These are phyloP conservation scores for Camponotus floridanus DNA, from an alignment of 1,140 invertebrate genomes.

Conservation along the genomic window DNA sequence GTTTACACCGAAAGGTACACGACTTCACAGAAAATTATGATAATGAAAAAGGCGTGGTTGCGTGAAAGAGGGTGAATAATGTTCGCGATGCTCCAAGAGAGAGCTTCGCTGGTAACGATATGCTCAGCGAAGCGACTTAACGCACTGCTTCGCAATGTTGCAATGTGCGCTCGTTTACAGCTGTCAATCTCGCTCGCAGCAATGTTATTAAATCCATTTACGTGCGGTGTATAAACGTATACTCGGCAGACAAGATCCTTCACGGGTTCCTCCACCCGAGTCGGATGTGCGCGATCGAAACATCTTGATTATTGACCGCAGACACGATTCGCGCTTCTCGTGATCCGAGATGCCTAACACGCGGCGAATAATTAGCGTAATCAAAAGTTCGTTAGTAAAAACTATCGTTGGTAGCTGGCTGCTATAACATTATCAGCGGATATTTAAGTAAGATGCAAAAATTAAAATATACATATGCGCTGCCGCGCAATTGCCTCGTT, in stretches of 20 bases:
- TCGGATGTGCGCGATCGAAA: slow-evolving; percentile 50
- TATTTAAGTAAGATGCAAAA: slow-evolving; percentile 18
- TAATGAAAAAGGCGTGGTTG: slow-evolving; percentile 57
- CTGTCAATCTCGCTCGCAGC: slow-evolving; percentile 60
- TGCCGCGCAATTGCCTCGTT: slow-evolving; percentile 22
- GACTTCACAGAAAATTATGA: slow-evolving; percentile 43
- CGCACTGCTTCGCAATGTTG: slow-evolving; percentile 44
- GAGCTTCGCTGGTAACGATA: slow-evolving; percentile 11
- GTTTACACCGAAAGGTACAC: slow-evolving; percentile 9
- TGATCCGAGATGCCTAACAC: slow-evolving; percentile 21
- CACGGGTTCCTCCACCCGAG: slow-evolving; percentile 37
- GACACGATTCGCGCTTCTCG: slow-evolving; percentile 40
- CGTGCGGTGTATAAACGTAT: slow-evolving; percentile 52
- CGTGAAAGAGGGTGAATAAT: slow-evolving; percentile 41
- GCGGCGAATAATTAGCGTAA: slow-evolving; percentile 50
- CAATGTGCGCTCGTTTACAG: slow-evolving; percentile 59
- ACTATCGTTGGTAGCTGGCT: slow-evolving; percentile 10
- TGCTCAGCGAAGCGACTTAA: slow-evolving; percentile 37
- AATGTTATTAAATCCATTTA: slow-evolving; percentile 63
- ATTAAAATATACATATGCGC: slow-evolving; percentile 27
- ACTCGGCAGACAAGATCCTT: slow-evolving; percentile 46
- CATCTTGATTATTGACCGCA: slow-evolving; percentile 60
- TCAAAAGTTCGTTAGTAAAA: slow-evolving; percentile 57
- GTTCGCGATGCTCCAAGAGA: slow-evolving; percentile 30
- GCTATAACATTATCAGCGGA: background rate